Conservation (phyloP, 2,797 vertebrate species). For the Scomberomorus guttatus region DNA sequence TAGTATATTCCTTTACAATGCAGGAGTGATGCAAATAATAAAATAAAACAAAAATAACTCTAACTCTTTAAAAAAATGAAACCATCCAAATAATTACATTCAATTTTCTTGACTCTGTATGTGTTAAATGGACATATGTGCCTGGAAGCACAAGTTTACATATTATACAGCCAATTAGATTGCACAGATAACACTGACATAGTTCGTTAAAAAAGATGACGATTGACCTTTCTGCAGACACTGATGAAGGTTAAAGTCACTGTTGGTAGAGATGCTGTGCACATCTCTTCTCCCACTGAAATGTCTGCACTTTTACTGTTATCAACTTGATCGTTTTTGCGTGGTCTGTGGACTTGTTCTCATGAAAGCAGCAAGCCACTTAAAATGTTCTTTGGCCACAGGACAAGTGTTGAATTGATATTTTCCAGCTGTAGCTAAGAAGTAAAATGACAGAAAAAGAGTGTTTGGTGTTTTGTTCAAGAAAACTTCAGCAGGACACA, state of each 20-base stretch:
- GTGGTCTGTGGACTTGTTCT: neutral
- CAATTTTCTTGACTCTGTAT: constrained; percentile 6
- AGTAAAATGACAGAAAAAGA: neutral
- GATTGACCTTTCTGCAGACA: constrained; percentile 12
- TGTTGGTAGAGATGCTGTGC: neutral
- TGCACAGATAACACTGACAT: neutral
- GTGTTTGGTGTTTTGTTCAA: constrained; percentile 11
- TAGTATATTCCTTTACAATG: constrained; percentile 35
- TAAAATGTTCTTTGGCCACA: neutral
- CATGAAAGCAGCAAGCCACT: neutral
- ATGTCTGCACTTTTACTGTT: neutral
- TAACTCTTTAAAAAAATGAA: constrained; percentile 6
- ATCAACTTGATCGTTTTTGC: neutral
- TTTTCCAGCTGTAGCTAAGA: neutral
- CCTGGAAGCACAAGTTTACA: neutral
- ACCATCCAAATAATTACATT: neutral
- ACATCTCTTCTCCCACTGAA: neutral
- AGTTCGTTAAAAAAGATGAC: neutral
- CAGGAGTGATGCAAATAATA: constrained; percentile 34
- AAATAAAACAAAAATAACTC: constrained; percentile 34
- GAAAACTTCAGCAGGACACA: neutral
- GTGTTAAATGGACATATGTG: neutral
- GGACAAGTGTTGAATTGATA: neutral
- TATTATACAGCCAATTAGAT: neutral
- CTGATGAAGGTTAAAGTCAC: constrained; percentile 26